Percentiles rank a stretch among this genome's conserved stretches.
Conservation (phyloP, 2,888 invertebrate genomes). For the Nomada hirtipes region DNA sequence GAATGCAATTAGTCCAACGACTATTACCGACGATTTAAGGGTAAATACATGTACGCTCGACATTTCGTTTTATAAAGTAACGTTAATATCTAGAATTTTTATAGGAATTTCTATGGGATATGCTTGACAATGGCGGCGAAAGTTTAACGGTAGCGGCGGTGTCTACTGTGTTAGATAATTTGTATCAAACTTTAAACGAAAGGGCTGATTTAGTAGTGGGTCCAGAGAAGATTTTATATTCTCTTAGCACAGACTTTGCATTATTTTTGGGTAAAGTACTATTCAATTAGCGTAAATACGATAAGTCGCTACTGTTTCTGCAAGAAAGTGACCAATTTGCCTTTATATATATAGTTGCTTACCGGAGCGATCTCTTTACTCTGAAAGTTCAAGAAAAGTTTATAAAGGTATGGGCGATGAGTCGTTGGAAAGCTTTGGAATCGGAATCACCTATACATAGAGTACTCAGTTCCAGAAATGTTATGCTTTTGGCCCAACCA, state of each 20-base stretch:
- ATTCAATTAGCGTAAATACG: not conserved
- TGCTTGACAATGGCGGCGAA: conserved; percentile 75
- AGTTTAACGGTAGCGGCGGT: conserved; percentile 66
- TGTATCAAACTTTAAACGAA: conserved; percentile 74
- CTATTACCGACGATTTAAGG: conserved; percentile 73
- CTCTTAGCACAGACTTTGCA: conserved; percentile 78
- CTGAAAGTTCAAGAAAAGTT: conserved; percentile 74
- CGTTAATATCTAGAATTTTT: conserved; percentile 28
- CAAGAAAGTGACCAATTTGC: conserved; percentile 5
- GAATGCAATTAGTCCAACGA: conserved; percentile 73
- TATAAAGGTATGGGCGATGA: conserved; percentile 77
- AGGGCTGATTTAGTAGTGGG: conserved; percentile 74
- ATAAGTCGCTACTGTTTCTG: not conserved
- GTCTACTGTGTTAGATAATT: conserved; percentile 66
- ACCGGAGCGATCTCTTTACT: conserved; percentile 74
- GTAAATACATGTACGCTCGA: conserved; percentile 62
- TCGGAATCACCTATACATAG: conserved; percentile 73
- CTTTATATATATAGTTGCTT: conserved; percentile 71
- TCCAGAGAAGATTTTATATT: conserved; percentile 73
- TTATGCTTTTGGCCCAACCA: conserved; percentile 75
- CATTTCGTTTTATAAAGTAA: not conserved
- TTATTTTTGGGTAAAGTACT: conserved; percentile 78
- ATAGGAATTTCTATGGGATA: conserved; percentile 76
- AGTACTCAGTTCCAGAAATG: conserved; percentile 80
- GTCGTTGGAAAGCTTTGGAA: conserved; percentile 64